Base-by-base conservation (phyloP, 2,888 invertebrate genomes). In the Tipula helvola region DNA sequence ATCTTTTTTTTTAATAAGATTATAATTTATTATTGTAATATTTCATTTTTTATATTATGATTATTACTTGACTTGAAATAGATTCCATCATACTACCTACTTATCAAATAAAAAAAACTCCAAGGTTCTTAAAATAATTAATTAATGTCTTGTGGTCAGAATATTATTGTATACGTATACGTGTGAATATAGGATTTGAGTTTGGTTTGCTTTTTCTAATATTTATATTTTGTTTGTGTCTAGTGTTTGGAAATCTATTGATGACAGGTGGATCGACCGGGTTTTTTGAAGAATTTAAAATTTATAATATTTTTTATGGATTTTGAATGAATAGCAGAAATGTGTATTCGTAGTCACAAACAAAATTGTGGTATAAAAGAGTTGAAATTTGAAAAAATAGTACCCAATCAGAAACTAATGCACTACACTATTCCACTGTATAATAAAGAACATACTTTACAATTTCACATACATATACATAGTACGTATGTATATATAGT, bases 11-110 rank as follows among this genome's bases (percentile, higher is more conserved):
- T 16, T 71, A 71, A 71, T 71, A 71, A 71, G 71, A 71, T 71
- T 71, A 71, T 71, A 71, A 71, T 71, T 71, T 71, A 71, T 71
- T 71, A 71, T 28, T 71, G 71, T 71, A 71, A 71, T 71, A 71
- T 71, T 71, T 71, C 71, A 71, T 71, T 71, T 71, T 28, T 71
- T 28, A 18, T 28, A 28, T 28, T 71, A 28, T 28, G 71, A 71
- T 71, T 71, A 71, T 71, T 71, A 71, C 71, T 71, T 71, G 71
- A 71, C 71, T 71, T 71, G 71, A 71, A 71, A 71, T 71, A 71
- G 71, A 71, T 71, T 71, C 71, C 71, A 71, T 71, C 71, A 71
- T 71, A 10, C 71, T 71, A 71, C 71, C 71, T 18, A 71, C 71
- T 71, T 71, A 71, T 71, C 71, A 71, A 28, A 28, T 28, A 71